Evolutionary conservation across 2,888 invertebrate species (phyloP), one percentile per base, ranked within the genome.

Genomic region (Drosophila anomelani): DNA sequence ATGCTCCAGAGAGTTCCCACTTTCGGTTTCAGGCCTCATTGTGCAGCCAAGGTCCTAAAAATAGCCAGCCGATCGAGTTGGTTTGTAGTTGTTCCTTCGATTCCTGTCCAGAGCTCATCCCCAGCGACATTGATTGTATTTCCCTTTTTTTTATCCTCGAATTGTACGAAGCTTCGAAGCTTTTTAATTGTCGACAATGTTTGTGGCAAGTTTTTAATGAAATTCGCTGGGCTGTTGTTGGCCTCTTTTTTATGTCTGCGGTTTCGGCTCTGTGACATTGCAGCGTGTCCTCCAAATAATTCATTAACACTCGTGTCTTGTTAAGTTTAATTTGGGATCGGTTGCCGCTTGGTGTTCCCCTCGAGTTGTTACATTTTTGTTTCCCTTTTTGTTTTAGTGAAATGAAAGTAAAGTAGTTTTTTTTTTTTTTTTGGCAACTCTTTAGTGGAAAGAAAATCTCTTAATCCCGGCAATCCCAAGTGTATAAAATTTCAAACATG

Each of bases 221-320:
- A 87, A 87, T 87, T 88, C 86, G 85, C 78, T 82, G 29, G 47
- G 47, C 47, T 81, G 84, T 10, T 36, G 46, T 10, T 36, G 46
- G 54, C 53, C 46, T 49, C 57, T 44, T 34, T 75, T 38, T 68
- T 68, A 36, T 54, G 78, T 77, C 77, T 83, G 82, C 74, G 83
- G 83, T 76, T 79, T 72, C 51, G 54, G 66, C 54, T 66, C 75
- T 75, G 53, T 55, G 69, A 77, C 80, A 87, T 82, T 80, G 86
- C 87, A 69, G 79, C 77, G 87, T 90, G 91, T 91, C 91, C 91
- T 91, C 90, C 91, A 91, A 90, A 90, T 90, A 91, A 91, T 91
- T 91, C 91, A 91, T 91, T 91, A 91, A 91, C 91, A 91, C 91
- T 90, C 90, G 51, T 89, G 86, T 84, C 85, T 87, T 88, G 87